Evolutionary conservation across 1,140 invertebrate species (phyloP), one percentile per base, ranked within the genome.

Genomic region (Scylla paramamosain): DNA sequence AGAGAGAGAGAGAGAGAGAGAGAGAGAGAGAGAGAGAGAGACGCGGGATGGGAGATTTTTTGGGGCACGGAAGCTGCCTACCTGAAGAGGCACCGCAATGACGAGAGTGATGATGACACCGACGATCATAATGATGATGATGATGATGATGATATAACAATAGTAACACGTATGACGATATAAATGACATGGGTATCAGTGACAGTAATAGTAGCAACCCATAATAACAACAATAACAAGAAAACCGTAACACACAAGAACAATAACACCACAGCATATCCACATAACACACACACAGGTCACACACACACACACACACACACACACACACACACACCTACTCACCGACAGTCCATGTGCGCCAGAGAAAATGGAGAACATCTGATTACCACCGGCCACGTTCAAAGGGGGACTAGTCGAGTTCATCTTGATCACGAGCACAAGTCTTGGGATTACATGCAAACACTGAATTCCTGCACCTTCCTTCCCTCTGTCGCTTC

Each of bases 11-110:
- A 89, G 48, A 45, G 48, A 89, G 87, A 46, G 87, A 48, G 46
- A 88, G 86, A 88, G n/a, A 88, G 46, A 48, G 87, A 89, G 39
- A 90, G 32, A 52, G 88, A 45, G 88, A 46, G 45, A 90, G 88
- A 48, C n/a, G 39, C 10, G 20, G 48, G 39, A 32, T n/a, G 88
- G n/a, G 48, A 89, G 32, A 89, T 4, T 32, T n/a, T 77, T 77
- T 77, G 4, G n/a, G 67, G n/a, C n/a, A 77, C 6, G 67, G 25
- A 1, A 77, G 1, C 67, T n/a, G 6, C 12, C 20, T 77, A n/a
- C 20, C 20, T 77, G 67, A 77, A n/a, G n/a, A 77, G n/a, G n/a
- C 1, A n/a, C 1, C 25, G 67, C 25, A n/a, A 20, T n/a, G 67
- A 77, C n/a, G 67, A 12, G 25, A 20, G n/a, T n/a, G 20, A n/a